Base-by-base conservation (phyloP, 1,140 invertebrate genomes). In the Bombus superbus region DNA sequence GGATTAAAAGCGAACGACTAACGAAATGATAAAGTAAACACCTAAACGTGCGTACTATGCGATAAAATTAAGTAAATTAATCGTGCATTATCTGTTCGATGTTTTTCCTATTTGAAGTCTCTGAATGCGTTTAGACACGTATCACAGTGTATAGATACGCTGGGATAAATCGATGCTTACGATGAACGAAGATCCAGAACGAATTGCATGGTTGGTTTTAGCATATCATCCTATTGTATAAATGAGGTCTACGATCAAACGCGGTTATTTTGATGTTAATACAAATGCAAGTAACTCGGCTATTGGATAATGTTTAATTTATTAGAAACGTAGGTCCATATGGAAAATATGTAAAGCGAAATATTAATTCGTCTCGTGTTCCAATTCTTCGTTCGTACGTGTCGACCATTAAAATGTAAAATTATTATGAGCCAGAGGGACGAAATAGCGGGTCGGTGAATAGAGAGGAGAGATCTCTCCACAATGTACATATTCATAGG, bases 401-500 rank as follows among this genome's bases (percentile, higher is more conserved):
- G 64, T 3, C 15, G n/a, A 11, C 35, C 32, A 32, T 53, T n/a
- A 59, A 32, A 81, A 42, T 81, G 68, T 32, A 69, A 73, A 81
- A 71, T 73, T 42, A 62, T 73, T 73, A 81, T 18, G 47, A 73
- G 47, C 44, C 28, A n/a, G n/a, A 22, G 47, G 53, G 53, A 59
- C 9, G 53, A 76, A 69, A 44, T 42, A 53, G 25, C 35, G 13
- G n/a, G 13, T 10, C 57, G 3, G 38, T 22, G 44, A 13, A 3
- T 25, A 18, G 57, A 38, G 38, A 28, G 2, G 22, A 22, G 8
- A 69, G 68, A 40, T 69, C 22, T 80, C 38, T 18, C 53, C 9
- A 40, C 80, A 32, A 42, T 72, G 80, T 73, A 81, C 80, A 81
- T 81, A 81, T 81, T 81, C 69, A 81, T 81, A 81, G 18, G 80